Evolutionary conservation across 2,113 vertebrate genomes (phyloP).

Genomic region (Pyrgilauda ruficollis): DNA sequence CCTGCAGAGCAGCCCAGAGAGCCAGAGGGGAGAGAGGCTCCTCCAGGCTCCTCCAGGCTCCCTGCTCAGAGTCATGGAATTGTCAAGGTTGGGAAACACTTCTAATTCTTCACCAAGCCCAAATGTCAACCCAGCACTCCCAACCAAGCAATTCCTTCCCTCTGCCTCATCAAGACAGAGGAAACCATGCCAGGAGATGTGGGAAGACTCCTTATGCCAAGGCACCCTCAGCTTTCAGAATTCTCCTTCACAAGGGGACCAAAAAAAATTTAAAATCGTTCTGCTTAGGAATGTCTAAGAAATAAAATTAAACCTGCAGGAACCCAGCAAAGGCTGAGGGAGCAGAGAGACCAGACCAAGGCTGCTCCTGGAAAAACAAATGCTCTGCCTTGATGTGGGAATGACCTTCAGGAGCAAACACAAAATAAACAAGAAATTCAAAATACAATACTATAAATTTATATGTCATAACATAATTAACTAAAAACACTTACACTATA

Average conservation of each 20-base stretch:
- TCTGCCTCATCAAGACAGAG: not conserved
- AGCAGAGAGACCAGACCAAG: not conserved
- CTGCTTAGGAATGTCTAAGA: not conserved
- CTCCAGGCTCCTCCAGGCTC: not conserved
- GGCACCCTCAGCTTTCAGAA: not conserved
- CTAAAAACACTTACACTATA: too few relatives aligned
- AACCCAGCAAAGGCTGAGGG: not conserved
- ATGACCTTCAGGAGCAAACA: not conserved
- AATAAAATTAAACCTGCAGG: not conserved
- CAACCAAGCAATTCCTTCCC: not conserved
- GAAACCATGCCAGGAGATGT: not conserved
- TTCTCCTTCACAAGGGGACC: not conserved
- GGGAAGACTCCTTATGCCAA: not conserved
- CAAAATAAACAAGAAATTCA: too few relatives aligned
- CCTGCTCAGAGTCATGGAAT: not conserved
- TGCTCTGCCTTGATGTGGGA: not conserved
- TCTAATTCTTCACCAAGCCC: not conserved
- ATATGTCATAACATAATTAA: too few relatives aligned
- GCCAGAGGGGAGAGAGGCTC: not conserved
- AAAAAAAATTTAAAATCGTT: not conserved
- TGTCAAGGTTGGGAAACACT: not conserved
- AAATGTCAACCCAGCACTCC: not conserved
- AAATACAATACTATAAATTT: too few relatives aligned
- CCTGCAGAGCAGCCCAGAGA: not conserved
- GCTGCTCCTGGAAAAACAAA: not conserved